These are phyloP conservation scores for Acyrthosiphon pisum DNA, from an alignment of 1,140 invertebrate genomes.

Conservation along the genomic window DNA sequence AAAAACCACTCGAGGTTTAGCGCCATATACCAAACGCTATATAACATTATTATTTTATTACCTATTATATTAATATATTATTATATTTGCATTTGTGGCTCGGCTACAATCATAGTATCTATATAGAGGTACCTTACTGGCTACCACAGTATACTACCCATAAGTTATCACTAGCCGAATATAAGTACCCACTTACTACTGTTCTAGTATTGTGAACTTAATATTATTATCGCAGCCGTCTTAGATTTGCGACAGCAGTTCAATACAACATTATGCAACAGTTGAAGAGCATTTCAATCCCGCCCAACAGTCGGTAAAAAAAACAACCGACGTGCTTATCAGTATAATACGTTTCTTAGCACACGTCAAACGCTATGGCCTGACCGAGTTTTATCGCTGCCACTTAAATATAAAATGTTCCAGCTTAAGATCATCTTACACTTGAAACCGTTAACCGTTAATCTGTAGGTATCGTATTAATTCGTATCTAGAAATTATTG, in stretches of 20 bases:
- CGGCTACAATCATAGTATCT: neutral
- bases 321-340: neutral
- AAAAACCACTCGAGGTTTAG: neutral
- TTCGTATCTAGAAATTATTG: neutral
- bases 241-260: neutral
- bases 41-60: neutral
- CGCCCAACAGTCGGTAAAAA: neutral
- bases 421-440: neutral
- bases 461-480: neutral
- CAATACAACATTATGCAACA: conserved; percentile 18
- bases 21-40: neutral
- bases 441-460: neutral
- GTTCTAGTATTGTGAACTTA: neutral
- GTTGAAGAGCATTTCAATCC: conserved; percentile 31
- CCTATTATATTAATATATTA: too few relatives aligned
- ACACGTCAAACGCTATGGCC: conserved; percentile 27
- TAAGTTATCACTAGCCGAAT: neutral
- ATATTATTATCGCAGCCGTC: neutral
- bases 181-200: neutral
- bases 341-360: neutral
- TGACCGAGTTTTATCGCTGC: conserved; percentile 9
- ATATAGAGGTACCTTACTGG: too few relatives aligned
- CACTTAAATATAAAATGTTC: neutral
- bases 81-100: neutral
- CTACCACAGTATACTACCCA: neutral